phyloP scores from a whole-genome alignment of 1,140 invertebrate species.

The Ditylenchus dipsaci region DNA sequence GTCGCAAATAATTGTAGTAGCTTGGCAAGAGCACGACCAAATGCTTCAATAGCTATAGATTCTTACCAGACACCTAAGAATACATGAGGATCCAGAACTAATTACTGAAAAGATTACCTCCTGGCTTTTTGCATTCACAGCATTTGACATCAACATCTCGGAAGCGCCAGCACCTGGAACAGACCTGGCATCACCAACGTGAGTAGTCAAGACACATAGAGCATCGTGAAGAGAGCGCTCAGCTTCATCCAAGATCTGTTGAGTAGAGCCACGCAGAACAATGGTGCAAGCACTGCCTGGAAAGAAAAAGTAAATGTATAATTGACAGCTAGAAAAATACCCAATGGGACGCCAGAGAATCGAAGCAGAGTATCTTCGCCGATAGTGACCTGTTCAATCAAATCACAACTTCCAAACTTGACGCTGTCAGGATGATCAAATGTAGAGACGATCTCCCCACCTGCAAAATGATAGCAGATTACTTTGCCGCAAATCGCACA shows the following conservation, averaged over 20 bases:
- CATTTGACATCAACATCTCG: slow-evolving; percentile 93
- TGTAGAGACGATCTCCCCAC: slow-evolving; percentile 96
- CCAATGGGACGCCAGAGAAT: slow-evolving; percentile 72
- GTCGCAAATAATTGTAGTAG: slow-evolving; percentile 89
- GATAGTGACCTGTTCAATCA: slow-evolving; percentile 97
- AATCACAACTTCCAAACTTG: slow-evolving; percentile 84
- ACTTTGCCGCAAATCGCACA: background rate
- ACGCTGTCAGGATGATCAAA: slow-evolving; percentile 88
- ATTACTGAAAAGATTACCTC: slow-evolving; percentile 59
- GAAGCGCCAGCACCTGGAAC: slow-evolving; percentile 64
- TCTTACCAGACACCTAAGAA: slow-evolving; percentile 75
- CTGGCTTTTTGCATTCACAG: slow-evolving; percentile 75
- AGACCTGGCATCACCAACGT: slow-evolving; percentile 72
- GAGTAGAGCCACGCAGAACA: slow-evolving; percentile 93
- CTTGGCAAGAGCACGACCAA: slow-evolving; percentile 78
- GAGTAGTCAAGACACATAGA: slow-evolving; percentile 89
- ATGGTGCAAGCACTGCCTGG: slow-evolving; percentile 94
- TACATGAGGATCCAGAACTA: slow-evolving; percentile 3
- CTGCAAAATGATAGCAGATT: slow-evolving; percentile 47
- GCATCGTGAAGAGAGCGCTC: slow-evolving; percentile 96
- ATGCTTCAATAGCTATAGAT: slow-evolving; percentile 91
- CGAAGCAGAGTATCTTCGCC: slow-evolving; percentile 91
- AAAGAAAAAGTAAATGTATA: slow-evolving; percentile 22
- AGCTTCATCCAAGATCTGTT: slow-evolving; percentile 97
- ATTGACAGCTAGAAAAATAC: slow-evolving; percentile 20